Evolutionary conservation across 2,113 vertebrate species (phyloP), one percentile per base, ranked within the genome.

Genomic region (Neolamprologus cancellatus): DNA sequence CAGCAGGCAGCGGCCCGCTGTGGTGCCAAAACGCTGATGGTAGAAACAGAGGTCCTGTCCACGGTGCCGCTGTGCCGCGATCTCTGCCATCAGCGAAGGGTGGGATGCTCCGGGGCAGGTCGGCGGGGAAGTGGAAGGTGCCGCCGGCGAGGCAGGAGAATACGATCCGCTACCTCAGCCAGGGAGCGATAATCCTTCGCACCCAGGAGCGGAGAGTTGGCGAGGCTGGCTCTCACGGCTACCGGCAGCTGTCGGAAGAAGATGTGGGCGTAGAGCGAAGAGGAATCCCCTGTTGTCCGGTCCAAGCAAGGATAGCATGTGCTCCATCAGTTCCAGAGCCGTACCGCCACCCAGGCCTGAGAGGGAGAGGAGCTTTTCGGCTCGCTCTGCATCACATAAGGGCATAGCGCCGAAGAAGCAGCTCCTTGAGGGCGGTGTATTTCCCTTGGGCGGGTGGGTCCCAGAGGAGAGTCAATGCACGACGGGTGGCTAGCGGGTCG

Each of bases 401-500:
- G 52, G n/a, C 52, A 53, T 53, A 23, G 52, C n/a, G 3, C 52
- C 0, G 2, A 53, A 3, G n/a, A 12, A 23, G 2, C 52, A 23
- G 52, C n/a, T 53, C 52, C 52, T 53, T 53, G 0, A 23, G 52
- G 52, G 50, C 2, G n/a, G 10, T 12, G 50, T 53, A 23, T 53
- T 53, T 12, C 52, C 52, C 0, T 23, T 6, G n/a, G 48, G 48
- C 8, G 18, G 18, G 2, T 52, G 48, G 50, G n/a, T 53, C n/a
- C 50, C n/a, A 20, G 50, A 53, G 50, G 50, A 53, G 9, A 11
- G 50, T 20, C 50, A 53, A 20, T 12, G 50, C 5, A 20, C 0
- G 0, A 53, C 2, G 0, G 50, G 1, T 20, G n/a, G 50, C 50
- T 6, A 53, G 50, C 3, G n/a, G 50, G 5, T 53, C 52, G 2